Evolutionary conservation across 1,140 invertebrate species (phyloP).

Genomic region (Aphaenogaster floridana): DNA sequence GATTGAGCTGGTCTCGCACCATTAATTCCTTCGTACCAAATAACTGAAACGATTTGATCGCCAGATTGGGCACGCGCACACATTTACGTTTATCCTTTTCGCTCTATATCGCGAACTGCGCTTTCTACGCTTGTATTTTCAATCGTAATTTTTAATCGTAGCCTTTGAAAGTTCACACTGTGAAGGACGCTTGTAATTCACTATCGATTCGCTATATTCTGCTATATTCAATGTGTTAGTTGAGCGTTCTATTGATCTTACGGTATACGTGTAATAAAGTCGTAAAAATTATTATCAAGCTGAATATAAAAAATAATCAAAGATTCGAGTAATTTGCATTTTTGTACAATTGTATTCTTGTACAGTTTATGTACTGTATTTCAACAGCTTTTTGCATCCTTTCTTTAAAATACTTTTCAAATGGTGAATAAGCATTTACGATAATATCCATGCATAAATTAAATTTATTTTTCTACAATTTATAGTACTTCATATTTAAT

Average conservation of each 20-base stretch:
- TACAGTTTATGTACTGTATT: background rate
- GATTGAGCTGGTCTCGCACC: conserved; percentile 13
- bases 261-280: background rate
- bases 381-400: background rate
- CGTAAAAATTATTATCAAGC: background rate
- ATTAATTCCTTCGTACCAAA: conserved; percentile 31
- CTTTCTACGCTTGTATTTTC: conserved; percentile 1
- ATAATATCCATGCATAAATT: background rate
- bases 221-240: background rate
- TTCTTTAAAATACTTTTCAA: conserved; percentile 5
- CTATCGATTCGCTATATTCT: background rate
- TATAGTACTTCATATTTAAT: background rate
- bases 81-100: conserved; percentile 9
- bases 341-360: background rate
- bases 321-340: background rate
- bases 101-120: background rate
- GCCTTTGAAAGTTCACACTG: background rate
- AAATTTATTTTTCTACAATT: background rate
- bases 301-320: background rate
- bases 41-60: conserved; percentile 23
- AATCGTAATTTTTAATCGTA: conserved; percentile 2
- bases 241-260: background rate
- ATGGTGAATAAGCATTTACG: background rate
- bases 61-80: conserved; percentile 3
- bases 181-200: background rate